Conservation (phyloP, 2,797 vertebrate genomes). For the Lates japonicus region DNA sequence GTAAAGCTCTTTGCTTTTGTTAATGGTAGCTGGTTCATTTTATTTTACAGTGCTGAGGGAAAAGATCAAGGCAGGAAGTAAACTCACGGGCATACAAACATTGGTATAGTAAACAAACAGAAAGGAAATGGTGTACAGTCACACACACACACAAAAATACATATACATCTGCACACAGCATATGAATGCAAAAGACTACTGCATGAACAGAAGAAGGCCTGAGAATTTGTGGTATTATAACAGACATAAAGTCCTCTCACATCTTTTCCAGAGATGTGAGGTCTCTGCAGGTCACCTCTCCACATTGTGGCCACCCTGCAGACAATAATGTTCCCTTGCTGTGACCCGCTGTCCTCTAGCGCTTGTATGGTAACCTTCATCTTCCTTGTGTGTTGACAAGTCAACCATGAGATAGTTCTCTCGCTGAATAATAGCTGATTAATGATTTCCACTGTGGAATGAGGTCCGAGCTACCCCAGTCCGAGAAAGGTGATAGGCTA, state of each 20-base stretch:
- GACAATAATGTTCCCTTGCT: constrained; percentile 68
- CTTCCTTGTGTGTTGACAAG: constrained; percentile 43
- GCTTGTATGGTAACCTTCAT: constrained; percentile 57
- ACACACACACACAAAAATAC: constrained; percentile 2
- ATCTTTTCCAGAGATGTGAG: constrained; percentile 59
- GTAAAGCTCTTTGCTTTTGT: constrained; percentile 83
- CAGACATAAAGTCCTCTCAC: constrained; percentile 17
- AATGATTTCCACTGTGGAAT: constrained; percentile 51
- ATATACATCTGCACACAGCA: neutral
- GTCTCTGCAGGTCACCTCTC: constrained; percentile 71
- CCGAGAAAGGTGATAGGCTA: constrained; percentile 14
- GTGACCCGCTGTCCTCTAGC: constrained; percentile 64
- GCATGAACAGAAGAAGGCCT: constrained; percentile 11
- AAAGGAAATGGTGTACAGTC: constrained; percentile 21
- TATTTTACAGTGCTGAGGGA: constrained; percentile 51
- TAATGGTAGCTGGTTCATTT: constrained; percentile 71
- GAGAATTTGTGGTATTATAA: constrained; percentile 32
- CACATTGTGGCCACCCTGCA: constrained; percentile 69
- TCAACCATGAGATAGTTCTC: constrained; percentile 34
- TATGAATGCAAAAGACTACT: neutral
- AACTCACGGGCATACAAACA: constrained; percentile 30
- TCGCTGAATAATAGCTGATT: constrained; percentile 39
- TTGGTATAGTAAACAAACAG: constrained; percentile 49
- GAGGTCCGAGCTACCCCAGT: constrained; percentile 18
- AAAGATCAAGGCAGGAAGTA: constrained; percentile 60